Evolutionary conservation across 2,113 vertebrate genomes (phyloP).

Genomic region (Dendrocopos noguchii): DNA sequence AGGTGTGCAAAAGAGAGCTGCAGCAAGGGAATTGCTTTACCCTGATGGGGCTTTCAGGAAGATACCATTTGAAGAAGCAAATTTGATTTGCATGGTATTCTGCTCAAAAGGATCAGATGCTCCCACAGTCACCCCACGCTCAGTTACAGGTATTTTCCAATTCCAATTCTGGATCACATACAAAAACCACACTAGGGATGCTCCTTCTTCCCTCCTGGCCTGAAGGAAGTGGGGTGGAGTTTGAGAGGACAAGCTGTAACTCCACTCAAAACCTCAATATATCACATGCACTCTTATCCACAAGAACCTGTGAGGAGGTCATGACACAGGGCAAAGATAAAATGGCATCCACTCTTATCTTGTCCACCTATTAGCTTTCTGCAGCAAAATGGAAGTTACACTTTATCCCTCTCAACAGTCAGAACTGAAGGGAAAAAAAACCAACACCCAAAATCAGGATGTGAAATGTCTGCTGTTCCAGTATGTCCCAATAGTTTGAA

Average conservation of each 20-base stretch:
- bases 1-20: conserved; percentile 24
- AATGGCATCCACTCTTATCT: not conserved
- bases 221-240: not conserved
- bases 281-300: not conserved
- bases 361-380: not conserved
- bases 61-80: not conserved
- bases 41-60: not conserved
- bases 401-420: not conserved
- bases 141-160: conserved; percentile 38
- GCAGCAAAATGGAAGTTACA: not conserved
- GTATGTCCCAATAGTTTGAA: not conserved
- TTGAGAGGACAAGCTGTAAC: not conserved
- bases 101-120: conserved; percentile 19
- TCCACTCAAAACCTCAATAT: not conserved
- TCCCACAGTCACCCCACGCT: not conserved
- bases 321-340: not conserved
- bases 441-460: not conserved
- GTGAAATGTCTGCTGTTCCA: not conserved
- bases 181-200: not conserved
- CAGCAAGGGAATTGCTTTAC: conserved; percentile 2
- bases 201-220: not conserved
- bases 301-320: not conserved
- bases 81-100: not conserved
- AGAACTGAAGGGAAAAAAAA: not conserved
- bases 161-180: not conserved